These are phyloP conservation scores for Brachyopa scutellaris DNA, from an alignment of 2,888 invertebrate genomes.

Conservation along the genomic window DNA sequence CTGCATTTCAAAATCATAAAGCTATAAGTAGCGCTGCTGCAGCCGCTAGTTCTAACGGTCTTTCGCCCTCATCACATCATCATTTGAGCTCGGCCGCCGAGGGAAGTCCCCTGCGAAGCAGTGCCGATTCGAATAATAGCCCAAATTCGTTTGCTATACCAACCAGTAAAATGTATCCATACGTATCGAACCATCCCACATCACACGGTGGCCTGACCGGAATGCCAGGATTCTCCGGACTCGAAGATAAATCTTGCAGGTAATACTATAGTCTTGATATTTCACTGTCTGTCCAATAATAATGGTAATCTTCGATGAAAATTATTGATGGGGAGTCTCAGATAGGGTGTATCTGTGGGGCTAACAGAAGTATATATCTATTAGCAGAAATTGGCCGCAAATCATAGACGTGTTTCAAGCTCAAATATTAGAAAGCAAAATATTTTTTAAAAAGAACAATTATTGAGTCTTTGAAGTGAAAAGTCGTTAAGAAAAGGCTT, in stretches of 20 bases:
- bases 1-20: constrained; percentile 75
- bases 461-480: too few species aligned
- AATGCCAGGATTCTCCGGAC: constrained; percentile 84
- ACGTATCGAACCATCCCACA: constrained; percentile 89
- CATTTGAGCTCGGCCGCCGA: constrained; percentile 83
- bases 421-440: too few species aligned
- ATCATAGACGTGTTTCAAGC: too few species aligned
- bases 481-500: too few species aligned
- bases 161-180: constrained; percentile 94
- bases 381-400: too few species aligned
- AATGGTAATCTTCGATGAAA: too few species aligned
- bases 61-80: constrained; percentile 64
- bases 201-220: constrained; percentile 91
- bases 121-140: constrained; percentile 82
- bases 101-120: constrained; percentile 86
- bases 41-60: constrained; percentile 78
- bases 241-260: constrained; percentile 82
- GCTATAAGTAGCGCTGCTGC: constrained; percentile 77
- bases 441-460: too few species aligned
- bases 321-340: too few species aligned
- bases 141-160: constrained; percentile 85
- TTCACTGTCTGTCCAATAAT: too few species aligned
- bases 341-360: too few species aligned
- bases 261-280: constrained; percentile 73
- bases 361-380: too few species aligned